Base-by-base conservation (phyloP, 2,113 vertebrate genomes). In the Geothlypis trichas region DNA sequence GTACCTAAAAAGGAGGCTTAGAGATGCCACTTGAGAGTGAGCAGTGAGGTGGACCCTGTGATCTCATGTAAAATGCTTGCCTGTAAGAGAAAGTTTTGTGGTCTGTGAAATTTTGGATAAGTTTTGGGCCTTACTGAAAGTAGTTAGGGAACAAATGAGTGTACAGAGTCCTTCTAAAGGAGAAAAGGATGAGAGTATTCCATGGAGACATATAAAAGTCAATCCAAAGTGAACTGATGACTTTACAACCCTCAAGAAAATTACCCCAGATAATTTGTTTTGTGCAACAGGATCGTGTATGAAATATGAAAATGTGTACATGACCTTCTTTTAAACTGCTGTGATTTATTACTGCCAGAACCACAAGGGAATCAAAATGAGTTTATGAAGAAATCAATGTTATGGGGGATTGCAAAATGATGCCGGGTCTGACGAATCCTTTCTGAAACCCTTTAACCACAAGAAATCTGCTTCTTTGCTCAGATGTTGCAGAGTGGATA, bases 291-390 rank as follows among this genome's bases (percentile, higher is more conserved):
- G 73, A 58, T 86, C 1, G 0, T 74, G 51, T 90, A 94, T 75
- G 91, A 96, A 97, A 91, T 95, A 97, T 51, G 88, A 93, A 96
- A 89, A 85, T 42, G 55, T 91, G 62, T 93, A 77, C 81, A 84
- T 90, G 89, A 95, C 91, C 90, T 96, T 91, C 72, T 94, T 94
- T 92, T 95, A 95, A 92, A 91, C 73, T 93, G 54, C 80, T 74
- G 28, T 78, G 81, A 95, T 93, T 93, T 96, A 94, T 93, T 91
- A 65, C 59, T 96, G 69, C 81, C 76, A 92, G 88, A 93, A 82
- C 27, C 75, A 89, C 4, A 3, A 87, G 78, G 90, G 86, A 93
- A 90, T 92, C 91, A 81, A 80, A 91, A 91, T 42, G 61, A 83
- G 39, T n/a, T 91, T 95, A 84, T 84, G 84, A 87, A 93, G 91